These are phyloP conservation scores for Odocoileus virginianus DNA, from an alignment of 2,113 vertebrate species.

Conservation along the genomic window DNA sequence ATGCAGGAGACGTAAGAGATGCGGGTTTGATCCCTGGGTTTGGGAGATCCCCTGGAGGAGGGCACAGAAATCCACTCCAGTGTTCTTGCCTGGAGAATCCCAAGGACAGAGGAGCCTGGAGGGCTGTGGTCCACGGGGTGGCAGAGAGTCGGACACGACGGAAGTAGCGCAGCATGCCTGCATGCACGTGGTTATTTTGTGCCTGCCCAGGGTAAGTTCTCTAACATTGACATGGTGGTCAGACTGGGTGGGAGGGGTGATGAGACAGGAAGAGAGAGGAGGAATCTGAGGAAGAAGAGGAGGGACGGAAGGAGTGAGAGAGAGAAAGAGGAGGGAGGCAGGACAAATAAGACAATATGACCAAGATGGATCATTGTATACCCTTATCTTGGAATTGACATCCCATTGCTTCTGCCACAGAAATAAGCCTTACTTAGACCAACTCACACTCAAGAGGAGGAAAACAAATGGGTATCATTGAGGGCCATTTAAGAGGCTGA, in stretches of 20 bases:
- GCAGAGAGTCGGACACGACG: fast-evolving
- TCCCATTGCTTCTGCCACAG: background rate
- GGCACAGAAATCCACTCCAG: background rate
- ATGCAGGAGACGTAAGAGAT: background rate
- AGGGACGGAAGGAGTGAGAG: background rate
- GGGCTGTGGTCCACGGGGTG: background rate
- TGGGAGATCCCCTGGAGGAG: background rate
- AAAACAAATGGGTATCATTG: background rate
- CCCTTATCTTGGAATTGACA: background rate
- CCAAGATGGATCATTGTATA: background rate
- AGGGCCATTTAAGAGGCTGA: background rate
- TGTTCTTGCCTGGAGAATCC: background rate
- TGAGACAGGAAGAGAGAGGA: background rate
- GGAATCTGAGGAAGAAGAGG: background rate
- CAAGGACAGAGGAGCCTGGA: background rate
- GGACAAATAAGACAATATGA: background rate
- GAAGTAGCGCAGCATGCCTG: background rate
- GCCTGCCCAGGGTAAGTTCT: background rate
- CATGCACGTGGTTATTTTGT: background rate
- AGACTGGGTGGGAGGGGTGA: background rate
- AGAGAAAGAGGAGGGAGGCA: background rate
- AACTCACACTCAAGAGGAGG: background rate
- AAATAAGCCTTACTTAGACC: background rate
- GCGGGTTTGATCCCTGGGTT: background rate
- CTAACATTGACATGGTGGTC: background rate